Evolutionary conservation across 2,888 invertebrate genomes (phyloP), one percentile per base, ranked within the genome.

Genomic region (Diarsia rubi): DNA sequence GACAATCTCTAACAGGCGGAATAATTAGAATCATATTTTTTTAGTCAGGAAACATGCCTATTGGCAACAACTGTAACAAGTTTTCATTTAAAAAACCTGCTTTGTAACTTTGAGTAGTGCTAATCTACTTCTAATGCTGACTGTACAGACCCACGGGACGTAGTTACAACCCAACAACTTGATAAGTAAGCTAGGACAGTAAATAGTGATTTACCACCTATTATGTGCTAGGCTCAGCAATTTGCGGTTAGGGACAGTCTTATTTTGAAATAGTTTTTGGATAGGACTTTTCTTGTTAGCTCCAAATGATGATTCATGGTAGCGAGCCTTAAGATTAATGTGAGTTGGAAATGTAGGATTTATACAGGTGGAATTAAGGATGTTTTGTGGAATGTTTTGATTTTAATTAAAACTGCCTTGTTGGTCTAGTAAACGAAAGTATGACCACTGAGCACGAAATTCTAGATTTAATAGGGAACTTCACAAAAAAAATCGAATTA

Each of bases 121-220:
- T 37, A 8, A 8, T 37, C 37, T 37, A 37, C 37, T 37, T 37
- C 37, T 6, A 8, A 37, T 37, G 37, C 8, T 8, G 8, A 37
- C 37, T 37, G 37, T 37, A 37, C 37, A 37, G 37, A 69, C 83
- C 64, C 70, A 69, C 47, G 81, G 60, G 81, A 84, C 69, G 70
- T 45, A 70, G 73, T 71, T 47, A 70, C 72, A 72, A 70, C 60
- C 63, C 78, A 82, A 85, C 87, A 73, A 84, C 84, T 83, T 86
- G 88, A 88, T 83, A 83, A 83, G 80, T 86, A 75, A 78, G 80
- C 78, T 78, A 72, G 80, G 86, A 87, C 79, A 81, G 82, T 86
- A 88, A 90, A 91, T 88, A 86, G 86, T 91, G 90, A 92, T 91
- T 91, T 91, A 92, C 85, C 75, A 81, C 84, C 90, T 81, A 81